These are phyloP conservation scores for Notolabrus celidotus DNA, from an alignment of 2,797 vertebrate genomes.

Conservation along the genomic window DNA sequence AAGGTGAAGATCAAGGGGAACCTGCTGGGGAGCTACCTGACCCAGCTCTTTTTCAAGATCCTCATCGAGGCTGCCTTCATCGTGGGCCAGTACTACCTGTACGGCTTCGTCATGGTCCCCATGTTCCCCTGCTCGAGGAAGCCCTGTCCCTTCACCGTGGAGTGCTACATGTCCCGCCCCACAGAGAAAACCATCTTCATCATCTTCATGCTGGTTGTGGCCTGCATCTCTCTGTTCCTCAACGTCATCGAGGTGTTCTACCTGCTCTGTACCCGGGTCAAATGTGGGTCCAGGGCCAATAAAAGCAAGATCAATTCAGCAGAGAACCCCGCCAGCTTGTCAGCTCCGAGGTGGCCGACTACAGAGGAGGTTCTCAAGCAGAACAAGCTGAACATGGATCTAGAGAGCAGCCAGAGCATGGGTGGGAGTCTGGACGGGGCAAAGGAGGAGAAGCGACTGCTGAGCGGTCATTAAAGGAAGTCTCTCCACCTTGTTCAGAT, in stretches of 20 bases:
- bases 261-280: slow-evolving; percentile 57
- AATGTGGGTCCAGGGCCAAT: slow-evolving; percentile 32
- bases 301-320: slow-evolving; percentile 32
- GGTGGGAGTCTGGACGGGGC: slow-evolving; percentile 75
- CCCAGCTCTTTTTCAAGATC: slow-evolving; percentile 91
- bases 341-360: slow-evolving; percentile 14
- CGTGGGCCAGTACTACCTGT: slow-evolving; percentile 94
- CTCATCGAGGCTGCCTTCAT: slow-evolving; percentile 93
- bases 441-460: slow-evolving; percentile 72
- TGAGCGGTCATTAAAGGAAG: slow-evolving; percentile 48
- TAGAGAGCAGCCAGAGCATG: slow-evolving; percentile 62
- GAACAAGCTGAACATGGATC: slow-evolving; percentile 72
- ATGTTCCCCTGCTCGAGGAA: slow-evolving; percentile 89
- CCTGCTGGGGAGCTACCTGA: slow-evolving; percentile 91
- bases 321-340: slow-evolving; percentile 45
- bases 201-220: slow-evolving; percentile 78
- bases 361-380: slow-evolving; percentile 40
- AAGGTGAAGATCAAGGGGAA: slow-evolving; percentile 91
- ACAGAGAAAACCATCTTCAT: slow-evolving; percentile 79
- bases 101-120: slow-evolving; percentile 93
- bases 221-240: slow-evolving; percentile 75
- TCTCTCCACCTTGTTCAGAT: background rate
- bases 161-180: slow-evolving; percentile 80
- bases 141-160: slow-evolving; percentile 90
- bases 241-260: slow-evolving; percentile 73